Percentiles rank a stretch among this genome's conserved stretches.
Evolutionary conservation across 2,113 vertebrate genomes (phyloP).

Genomic region (Epinephelus lanceolatus): DNA sequence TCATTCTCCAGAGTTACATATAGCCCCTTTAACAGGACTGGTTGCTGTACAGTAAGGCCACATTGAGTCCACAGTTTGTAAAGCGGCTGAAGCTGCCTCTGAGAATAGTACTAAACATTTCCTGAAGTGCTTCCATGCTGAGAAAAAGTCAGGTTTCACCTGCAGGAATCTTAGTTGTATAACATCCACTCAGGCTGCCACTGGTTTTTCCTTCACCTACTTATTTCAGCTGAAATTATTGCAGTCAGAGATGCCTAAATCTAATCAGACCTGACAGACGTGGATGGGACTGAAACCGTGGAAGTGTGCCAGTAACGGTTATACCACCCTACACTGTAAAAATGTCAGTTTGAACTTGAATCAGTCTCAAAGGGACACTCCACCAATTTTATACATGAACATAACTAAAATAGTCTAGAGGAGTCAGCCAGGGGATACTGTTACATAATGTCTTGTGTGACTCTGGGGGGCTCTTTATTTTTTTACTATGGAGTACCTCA

Average conservation of each 20-base stretch:
- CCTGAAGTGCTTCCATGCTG: not conserved
- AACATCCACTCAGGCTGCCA: not conserved
- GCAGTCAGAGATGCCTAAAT: not conserved
- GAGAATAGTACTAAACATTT: slow-evolving; percentile 4
- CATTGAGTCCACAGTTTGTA: not conserved
- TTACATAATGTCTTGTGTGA: not conserved
- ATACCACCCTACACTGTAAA: slow-evolving; percentile 11
- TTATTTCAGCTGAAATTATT: not conserved
- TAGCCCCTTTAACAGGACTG: not conserved
- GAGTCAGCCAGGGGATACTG: not conserved
- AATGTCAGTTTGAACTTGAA: not conserved
- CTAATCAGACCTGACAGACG: slow-evolving; percentile 5
- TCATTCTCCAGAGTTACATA: too few species aligned
- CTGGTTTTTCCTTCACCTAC: not conserved
- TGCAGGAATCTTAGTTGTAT: slow-evolving; percentile 14
- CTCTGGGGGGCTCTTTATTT: not conserved
- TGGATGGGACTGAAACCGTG: not conserved
- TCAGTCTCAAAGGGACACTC: not conserved
- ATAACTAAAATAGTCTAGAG: not conserved
- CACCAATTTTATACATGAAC: not conserved
- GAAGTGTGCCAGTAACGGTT: not conserved
- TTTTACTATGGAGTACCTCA: not conserved
- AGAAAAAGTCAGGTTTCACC: not conserved
- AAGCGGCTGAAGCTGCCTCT: not conserved
- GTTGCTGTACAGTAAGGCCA: not conserved